Base-by-base conservation (phyloP, 2,113 vertebrate species). In the Agapornis roseicollis region DNA sequence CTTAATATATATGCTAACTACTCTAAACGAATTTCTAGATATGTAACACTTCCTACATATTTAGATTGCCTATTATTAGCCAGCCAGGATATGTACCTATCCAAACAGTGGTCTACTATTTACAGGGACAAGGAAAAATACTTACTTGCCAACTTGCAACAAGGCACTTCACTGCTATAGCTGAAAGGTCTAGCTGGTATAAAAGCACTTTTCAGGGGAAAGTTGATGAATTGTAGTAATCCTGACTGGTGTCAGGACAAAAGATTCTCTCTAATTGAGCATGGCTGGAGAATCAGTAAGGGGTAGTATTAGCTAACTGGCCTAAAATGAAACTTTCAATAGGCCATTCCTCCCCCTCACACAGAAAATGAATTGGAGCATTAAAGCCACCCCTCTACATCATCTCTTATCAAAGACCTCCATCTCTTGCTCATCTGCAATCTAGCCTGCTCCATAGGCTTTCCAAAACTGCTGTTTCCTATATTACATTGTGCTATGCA, bases 321-420 rank as follows among this genome's bases (percentile, higher is more conserved):
- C 49, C 95, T 89, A 94, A 97, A 97, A 94, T 94, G 86, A 93
- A 96, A 94, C 91, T 96, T 94, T 93, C 89, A 94, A 95, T 92
- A 94, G 86, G 27, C 65, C 80, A 90, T 78, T 33, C 76, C 86
- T 94, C 84, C 84, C 65, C 61, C 89, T 94, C 89, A 93, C 89
- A 96, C 56, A 94, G 86, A 93, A 95, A 95, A 96, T 90, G 64
- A 97, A 94, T 78, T 86, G 77, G 56, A 95, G 77, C 89, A 97
- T 93, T 96, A 94, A 94, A 96, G 69, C 80, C 94, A 89, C 72
- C 86, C 35, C 71, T 25, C 72, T 90, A 41, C 83, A 94, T 72
- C 94, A 89, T 85, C 78, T 93, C 65, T 89, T 93, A 90, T 91
- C 83, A 94, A 94, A 94, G 94, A 87, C 73, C 61, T 93, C 56